Conservation (phyloP, 2,888 invertebrate genomes). For the Smittia aterrima region DNA sequence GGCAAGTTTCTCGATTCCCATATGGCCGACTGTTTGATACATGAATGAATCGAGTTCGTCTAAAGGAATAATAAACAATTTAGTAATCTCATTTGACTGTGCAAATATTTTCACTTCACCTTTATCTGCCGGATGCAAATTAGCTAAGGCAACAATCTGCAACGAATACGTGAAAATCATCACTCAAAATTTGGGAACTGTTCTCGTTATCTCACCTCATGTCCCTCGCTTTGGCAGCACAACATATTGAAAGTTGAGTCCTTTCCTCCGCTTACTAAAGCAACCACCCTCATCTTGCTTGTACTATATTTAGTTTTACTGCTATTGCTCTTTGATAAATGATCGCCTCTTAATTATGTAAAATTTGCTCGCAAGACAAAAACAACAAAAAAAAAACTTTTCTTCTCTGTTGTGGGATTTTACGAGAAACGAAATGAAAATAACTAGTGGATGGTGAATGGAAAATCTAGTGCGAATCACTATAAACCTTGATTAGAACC, state of each 20-base stretch:
- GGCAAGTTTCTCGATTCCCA: slow-evolving; percentile 87
- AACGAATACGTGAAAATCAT: too few species aligned
- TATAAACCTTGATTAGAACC: slow-evolving; percentile 28
- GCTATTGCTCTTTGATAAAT: slow-evolving; percentile 32
- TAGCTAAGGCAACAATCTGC: slow-evolving; percentile 87
- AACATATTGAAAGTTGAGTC: slow-evolving; percentile 99
- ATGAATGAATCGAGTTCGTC: slow-evolving; percentile 96
- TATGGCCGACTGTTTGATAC: slow-evolving; percentile 99
- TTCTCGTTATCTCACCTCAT: slow-evolving; percentile 53
- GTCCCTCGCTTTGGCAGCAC: slow-evolving; percentile 94
- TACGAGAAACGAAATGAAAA: neutral
- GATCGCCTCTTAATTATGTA: slow-evolving; percentile 32
- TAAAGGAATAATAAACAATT: slow-evolving; percentile 49
- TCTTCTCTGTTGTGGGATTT: slow-evolving; percentile 1
- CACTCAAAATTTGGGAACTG: too few species aligned
- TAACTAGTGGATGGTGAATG: slow-evolving; percentile 8
- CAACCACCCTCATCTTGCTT: slow-evolving; percentile 77
- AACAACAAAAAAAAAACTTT: slow-evolving; percentile 29
- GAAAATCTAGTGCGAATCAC: slow-evolving; percentile 2
- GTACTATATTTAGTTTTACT: slow-evolving; percentile 7
- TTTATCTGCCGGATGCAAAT: slow-evolving; percentile 82
- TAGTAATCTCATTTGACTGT: neutral
- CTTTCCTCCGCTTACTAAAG: slow-evolving; percentile 95
- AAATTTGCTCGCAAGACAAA: slow-evolving; percentile 16
- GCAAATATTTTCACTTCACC: slow-evolving; percentile 56